These are phyloP conservation scores for Helicoverpa zea DNA, from an alignment of 1,140 invertebrate species.

Conservation along the genomic window DNA sequence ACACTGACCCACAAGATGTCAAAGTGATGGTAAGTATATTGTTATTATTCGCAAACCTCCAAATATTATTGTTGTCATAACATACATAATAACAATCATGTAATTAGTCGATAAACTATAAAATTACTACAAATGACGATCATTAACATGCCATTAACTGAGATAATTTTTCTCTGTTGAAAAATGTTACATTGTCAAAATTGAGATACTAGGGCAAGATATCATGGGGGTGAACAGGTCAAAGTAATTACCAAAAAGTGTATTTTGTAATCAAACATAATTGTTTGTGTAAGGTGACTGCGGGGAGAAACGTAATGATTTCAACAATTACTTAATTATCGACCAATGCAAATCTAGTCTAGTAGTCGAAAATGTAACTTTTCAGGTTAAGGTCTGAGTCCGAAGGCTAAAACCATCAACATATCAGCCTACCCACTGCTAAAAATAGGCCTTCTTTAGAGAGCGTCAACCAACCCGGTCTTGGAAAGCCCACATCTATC, in stretches of 20 bases:
- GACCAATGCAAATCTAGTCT: too few relatives aligned
- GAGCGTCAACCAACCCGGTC: too few relatives aligned
- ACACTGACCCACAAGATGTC: conserved; percentile 90
- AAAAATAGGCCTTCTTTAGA: too few relatives aligned
- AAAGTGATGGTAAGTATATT: conserved; percentile 88
- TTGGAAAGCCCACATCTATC: too few relatives aligned
- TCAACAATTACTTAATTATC: too few relatives aligned
- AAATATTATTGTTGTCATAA: conserved; percentile 10
- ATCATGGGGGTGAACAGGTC: conserved; percentile 19
- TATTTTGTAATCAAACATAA: conserved; percentile 11
- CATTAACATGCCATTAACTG: not conserved
- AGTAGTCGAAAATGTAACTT: too few relatives aligned
- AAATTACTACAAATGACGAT: not conserved
- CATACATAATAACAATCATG: conserved; percentile 1
- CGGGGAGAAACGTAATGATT: too few relatives aligned
- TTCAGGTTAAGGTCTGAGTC: too few relatives aligned
- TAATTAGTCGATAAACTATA: conserved; percentile 6
- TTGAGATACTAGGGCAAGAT: not conserved
- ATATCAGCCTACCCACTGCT: too few relatives aligned
- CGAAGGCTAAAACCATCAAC: too few relatives aligned
- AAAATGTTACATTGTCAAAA: conserved; percentile 14
- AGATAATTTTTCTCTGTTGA: conserved; percentile 7
- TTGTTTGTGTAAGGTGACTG: not conserved
- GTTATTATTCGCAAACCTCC: not conserved
- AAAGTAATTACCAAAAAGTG: not conserved